phyloP scores from a whole-genome alignment of 2,888 invertebrate genomes.

The Punctoribates punctum region DNA sequence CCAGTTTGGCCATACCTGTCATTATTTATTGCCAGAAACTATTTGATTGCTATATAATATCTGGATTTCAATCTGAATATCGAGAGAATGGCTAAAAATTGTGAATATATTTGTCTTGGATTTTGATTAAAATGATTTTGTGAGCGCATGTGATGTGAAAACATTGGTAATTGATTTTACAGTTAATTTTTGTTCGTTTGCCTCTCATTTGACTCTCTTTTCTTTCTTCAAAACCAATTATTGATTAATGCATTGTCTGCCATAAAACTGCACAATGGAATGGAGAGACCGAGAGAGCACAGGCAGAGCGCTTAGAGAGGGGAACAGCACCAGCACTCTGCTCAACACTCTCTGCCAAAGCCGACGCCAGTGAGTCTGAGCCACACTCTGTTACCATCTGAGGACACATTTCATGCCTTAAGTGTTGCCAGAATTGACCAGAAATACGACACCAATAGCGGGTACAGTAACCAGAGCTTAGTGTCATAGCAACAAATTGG shows the following conservation, averaged over 20 bases:
- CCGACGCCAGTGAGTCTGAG: no score
- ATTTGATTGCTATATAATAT: no score
- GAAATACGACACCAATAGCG: no score
- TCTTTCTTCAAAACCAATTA: slow-evolving; percentile 37
- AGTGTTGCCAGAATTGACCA: no score
- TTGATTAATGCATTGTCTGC: slow-evolving; percentile 38
- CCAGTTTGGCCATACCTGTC: no score
- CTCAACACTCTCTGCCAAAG: no score
- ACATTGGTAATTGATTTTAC: slow-evolving; percentile 34
- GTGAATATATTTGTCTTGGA: not conserved
- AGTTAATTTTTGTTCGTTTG: slow-evolving; percentile 18
- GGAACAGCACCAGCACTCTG: not conserved
- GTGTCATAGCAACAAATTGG: no score
- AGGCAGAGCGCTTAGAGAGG: not conserved
- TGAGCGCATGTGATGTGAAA: slow-evolving; percentile 36
- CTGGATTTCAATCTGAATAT: not conserved
- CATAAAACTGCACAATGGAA: slow-evolving; percentile 12
- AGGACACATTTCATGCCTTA: no score
- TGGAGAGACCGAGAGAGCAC: slow-evolving; percentile 13
- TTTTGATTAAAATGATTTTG: not conserved
- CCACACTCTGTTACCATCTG: no score
- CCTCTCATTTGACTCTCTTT: not conserved
- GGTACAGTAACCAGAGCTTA: no score
- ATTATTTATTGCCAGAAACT: no score
- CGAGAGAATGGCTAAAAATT: not conserved